Percentiles rank a stretch among this genome's conserved stretches.
Evolutionary conservation across 2,888 invertebrate species (phyloP).

Genomic region (Junonia oenone): DNA sequence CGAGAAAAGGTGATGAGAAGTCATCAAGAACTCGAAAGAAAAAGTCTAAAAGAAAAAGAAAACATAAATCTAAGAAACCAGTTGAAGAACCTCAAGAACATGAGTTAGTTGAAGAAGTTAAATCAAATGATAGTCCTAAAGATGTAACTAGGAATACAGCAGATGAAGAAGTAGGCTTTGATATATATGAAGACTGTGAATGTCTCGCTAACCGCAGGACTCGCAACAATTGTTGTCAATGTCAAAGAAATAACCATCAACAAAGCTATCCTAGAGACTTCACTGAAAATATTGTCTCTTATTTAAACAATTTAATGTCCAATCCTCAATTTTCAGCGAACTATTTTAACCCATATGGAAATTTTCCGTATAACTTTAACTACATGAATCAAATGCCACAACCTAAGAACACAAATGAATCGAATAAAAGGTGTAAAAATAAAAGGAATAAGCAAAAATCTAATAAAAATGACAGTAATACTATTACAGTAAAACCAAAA

Average conservation of each 20-base stretch:
- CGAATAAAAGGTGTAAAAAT: slow-evolving; percentile 18
- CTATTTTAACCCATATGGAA: slow-evolving; percentile 14
- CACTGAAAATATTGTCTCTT: slow-evolving; percentile 18
- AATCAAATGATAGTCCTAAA: slow-evolving; percentile 6
- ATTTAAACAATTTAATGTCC: slow-evolving; percentile 20
- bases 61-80: slow-evolving; percentile 5
- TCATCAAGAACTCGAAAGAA: neutral
- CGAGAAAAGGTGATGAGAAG: neutral
- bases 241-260: neutral
- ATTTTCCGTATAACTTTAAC: slow-evolving; percentile 32
- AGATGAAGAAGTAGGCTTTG: slow-evolving; percentile 14
- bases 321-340: slow-evolving; percentile 19
- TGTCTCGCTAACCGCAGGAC: slow-evolving; percentile 21
- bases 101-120: neutral
- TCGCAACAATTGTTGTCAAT: slow-evolving; percentile 15
- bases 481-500: slow-evolving; percentile 10
- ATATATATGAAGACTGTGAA: slow-evolving; percentile 24
- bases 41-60: neutral
- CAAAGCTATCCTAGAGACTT: slow-evolving; percentile 4
- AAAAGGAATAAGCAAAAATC: slow-evolving; percentile 22
- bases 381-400: slow-evolving; percentile 31
- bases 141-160: neutral
- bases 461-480: slow-evolving; percentile 1
- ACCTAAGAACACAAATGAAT: slow-evolving; percentile 14
- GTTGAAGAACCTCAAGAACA: neutral